These are phyloP conservation scores for Xylocampa areola DNA, from an alignment of 2,888 invertebrate species.

Conservation along the genomic window DNA sequence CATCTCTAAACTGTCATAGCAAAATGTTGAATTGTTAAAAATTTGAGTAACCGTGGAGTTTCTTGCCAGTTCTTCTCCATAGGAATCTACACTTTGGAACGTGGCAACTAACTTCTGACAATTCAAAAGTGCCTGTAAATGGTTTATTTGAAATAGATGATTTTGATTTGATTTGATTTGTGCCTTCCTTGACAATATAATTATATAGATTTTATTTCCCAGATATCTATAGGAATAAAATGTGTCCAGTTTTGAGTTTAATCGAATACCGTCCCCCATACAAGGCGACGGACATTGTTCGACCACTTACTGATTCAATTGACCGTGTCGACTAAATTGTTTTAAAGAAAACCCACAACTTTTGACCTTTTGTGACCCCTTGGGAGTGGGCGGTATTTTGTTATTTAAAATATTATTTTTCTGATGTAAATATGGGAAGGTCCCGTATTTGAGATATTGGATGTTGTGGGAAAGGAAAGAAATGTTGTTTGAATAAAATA, in stretches of 20 bases:
- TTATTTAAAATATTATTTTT: conserved; percentile 16
- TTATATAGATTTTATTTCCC: conserved; percentile 7
- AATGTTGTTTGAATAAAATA: no score
- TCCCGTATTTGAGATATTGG: background rate
- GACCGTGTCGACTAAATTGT: conserved; percentile 81
- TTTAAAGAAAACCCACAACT: conserved; percentile 74
- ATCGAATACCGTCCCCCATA: conserved; percentile 44
- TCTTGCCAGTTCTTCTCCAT: no score
- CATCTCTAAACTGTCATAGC: no score
- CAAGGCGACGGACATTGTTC: conserved; percentile 27
- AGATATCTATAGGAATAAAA: conserved; percentile 35
- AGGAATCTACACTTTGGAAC: no score
- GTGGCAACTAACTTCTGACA: no score
- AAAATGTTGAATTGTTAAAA: no score
- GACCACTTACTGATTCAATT: conserved; percentile 77
- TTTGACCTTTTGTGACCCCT: conserved; percentile 75
- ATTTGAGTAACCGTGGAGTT: no score
- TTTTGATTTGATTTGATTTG: no score
- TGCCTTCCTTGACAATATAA: no score
- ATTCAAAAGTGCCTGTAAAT: no score
- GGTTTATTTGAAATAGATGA: no score
- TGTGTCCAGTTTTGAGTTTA: conserved; percentile 20
- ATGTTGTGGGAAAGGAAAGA: background rate
- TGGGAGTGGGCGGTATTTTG: conserved; percentile 70
- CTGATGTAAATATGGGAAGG: background rate